Evolutionary conservation across 1,140 invertebrate species (phyloP).

Genomic region (Formica exsecta): DNA sequence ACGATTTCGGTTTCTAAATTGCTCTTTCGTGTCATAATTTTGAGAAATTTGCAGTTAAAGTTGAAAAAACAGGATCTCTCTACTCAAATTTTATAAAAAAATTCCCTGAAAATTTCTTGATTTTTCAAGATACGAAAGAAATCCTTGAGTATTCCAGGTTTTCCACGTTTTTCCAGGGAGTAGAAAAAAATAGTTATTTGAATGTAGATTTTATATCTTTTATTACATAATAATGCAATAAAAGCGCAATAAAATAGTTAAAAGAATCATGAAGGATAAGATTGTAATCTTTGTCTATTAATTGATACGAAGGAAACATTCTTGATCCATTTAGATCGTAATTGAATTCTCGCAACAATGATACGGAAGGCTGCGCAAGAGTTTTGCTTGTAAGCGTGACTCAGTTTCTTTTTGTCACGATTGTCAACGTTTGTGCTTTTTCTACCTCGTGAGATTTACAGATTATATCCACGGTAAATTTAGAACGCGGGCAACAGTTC

Average conservation of each 20-base stretch:
- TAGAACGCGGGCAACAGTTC: slow-evolving; percentile 13
- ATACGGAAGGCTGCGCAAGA: slow-evolving; percentile 35
- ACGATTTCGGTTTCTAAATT: too few relatives aligned
- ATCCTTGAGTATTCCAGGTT: too few relatives aligned
- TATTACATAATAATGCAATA: background rate
- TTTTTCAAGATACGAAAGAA: too few relatives aligned
- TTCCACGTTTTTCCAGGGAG: too few relatives aligned
- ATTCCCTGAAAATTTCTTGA: too few relatives aligned
- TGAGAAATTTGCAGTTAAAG: too few relatives aligned
- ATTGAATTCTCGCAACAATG: slow-evolving; percentile 51
- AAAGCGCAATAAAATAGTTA: background rate
- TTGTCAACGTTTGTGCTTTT: slow-evolving; percentile 21
- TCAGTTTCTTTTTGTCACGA: slow-evolving; percentile 39
- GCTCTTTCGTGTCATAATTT: too few relatives aligned
- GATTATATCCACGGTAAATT: slow-evolving; percentile 55
- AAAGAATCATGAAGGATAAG: background rate
- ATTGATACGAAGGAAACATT: slow-evolving; percentile 9
- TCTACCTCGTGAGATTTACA: slow-evolving; percentile 28
- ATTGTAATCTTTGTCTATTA: slow-evolving; percentile 17
- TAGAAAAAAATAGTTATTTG: too few relatives aligned
- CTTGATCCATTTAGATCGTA: background rate
- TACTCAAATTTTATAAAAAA: too few relatives aligned
- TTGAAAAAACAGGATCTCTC: too few relatives aligned
- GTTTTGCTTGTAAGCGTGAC: slow-evolving; percentile 31
- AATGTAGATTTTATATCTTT: too few relatives aligned